Conservation (phyloP, 2,888 invertebrate genomes). For the Parnassius smintheus region DNA sequence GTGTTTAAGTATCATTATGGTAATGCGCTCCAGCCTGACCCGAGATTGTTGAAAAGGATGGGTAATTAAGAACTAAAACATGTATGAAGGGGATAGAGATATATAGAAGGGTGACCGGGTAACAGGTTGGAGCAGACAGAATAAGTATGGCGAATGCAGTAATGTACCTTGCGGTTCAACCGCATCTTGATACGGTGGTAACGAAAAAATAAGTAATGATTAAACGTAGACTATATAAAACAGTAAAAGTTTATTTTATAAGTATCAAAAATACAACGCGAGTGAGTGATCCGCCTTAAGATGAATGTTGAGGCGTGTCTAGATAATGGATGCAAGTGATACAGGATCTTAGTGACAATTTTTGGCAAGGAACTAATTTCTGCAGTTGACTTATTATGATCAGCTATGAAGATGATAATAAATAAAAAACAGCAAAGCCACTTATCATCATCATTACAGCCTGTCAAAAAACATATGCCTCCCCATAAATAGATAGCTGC, state of each 20-base stretch:
- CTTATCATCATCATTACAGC: no score
- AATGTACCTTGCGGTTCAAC: slow-evolving; percentile 58
- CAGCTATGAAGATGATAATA: no score
- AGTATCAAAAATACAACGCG: no score
- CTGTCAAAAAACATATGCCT: no score
- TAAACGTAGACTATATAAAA: slow-evolving; percentile 33
- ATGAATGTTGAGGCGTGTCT: no score
- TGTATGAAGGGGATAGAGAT: slow-evolving; percentile 45
- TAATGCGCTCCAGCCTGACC: slow-evolving; percentile 74
- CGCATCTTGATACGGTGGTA: slow-evolving; percentile 55
- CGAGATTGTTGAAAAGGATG: slow-evolving; percentile 56
- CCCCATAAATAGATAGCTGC: no score
- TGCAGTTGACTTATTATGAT: no score
- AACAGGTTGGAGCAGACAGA: slow-evolving; percentile 76
- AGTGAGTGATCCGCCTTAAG: no score
- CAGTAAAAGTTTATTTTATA: background rate
- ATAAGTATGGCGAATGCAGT: slow-evolving; percentile 72
- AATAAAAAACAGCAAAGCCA: no score
- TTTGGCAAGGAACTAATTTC: no score
- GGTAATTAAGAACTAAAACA: slow-evolving; percentile 35
- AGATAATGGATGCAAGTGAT: no score
- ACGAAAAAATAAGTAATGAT: slow-evolving; percentile 43
- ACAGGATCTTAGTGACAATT: no score
- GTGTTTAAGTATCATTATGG: slow-evolving; percentile 80
- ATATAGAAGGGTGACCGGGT: slow-evolving; percentile 71